Conservation (phyloP, 2,797 vertebrate genomes). For the Halcyon smyrnensis region DNA sequence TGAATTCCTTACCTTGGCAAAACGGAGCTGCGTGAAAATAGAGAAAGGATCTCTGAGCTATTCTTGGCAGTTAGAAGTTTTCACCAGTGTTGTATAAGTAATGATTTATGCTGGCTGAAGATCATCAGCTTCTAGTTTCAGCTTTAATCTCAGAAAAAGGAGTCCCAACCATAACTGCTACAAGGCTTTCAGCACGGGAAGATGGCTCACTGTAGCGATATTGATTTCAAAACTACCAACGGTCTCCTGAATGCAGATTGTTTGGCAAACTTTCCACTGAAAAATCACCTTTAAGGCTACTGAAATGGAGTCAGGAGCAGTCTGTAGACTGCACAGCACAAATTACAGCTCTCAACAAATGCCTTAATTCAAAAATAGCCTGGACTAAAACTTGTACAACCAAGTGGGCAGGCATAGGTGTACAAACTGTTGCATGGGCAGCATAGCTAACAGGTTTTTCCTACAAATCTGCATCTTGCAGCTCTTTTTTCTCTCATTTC, state of each 20-base stretch:
- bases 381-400: not conserved
- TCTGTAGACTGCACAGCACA: not conserved
- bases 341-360: not conserved
- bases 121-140: not conserved
- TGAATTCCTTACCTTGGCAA: not conserved
- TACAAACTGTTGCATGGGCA: not conserved
- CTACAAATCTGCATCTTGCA: not conserved
- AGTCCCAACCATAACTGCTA: not conserved
- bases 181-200: not conserved
- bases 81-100: not conserved
- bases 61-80: not conserved
- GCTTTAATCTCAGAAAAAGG: not conserved
- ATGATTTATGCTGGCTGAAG: constrained; percentile 12
- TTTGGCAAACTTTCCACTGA: not conserved
- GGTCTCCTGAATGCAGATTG: not conserved
- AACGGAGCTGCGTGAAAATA: not conserved
- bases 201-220: not conserved
- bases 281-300: not conserved
- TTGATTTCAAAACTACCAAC: not conserved
- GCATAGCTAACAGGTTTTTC: not conserved
- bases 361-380: not conserved
- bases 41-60: not conserved
- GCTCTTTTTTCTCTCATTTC: not conserved
- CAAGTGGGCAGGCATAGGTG: fast-evolving
- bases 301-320: not conserved